These are phyloP conservation scores for Callocephalon fimbriatum DNA, from an alignment of 2,113 vertebrate species.

Conservation along the genomic window DNA sequence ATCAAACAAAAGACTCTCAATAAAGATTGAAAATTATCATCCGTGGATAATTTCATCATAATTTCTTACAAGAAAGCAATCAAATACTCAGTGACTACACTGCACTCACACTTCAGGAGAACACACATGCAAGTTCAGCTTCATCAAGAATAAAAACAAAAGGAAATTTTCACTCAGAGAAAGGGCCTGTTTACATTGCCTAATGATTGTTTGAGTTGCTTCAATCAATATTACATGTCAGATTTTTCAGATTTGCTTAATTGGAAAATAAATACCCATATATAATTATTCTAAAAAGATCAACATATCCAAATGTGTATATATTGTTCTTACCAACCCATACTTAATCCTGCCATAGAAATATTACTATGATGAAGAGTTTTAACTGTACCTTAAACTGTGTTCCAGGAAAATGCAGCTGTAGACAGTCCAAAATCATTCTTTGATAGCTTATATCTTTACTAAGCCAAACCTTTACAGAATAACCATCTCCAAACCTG, in stretches of 20 bases:
- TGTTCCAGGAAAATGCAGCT: conserved; percentile 63
- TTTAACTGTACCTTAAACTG: conserved; percentile 67
- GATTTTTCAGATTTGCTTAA: background rate
- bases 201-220: background rate
- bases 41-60: background rate
- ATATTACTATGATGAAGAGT: background rate
- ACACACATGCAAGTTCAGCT: background rate
- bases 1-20: background rate
- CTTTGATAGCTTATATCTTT: background rate
- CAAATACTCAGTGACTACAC: background rate
- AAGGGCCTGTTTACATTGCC: background rate
- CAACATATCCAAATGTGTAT: background rate
- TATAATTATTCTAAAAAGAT: background rate
- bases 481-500: conserved; percentile 74
- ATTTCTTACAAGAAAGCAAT: background rate
- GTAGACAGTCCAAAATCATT: conserved; percentile 58
- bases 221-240: background rate
- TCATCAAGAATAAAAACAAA: background rate
- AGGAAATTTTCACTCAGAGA: background rate
- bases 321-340: background rate
- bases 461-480: conserved; percentile 70
- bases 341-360: background rate
- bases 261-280: background rate
- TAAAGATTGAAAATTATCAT: background rate
- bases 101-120: background rate